phyloP scores from a whole-genome alignment of 2,113 vertebrate genomes.

The Carassius gibelio region DNA sequence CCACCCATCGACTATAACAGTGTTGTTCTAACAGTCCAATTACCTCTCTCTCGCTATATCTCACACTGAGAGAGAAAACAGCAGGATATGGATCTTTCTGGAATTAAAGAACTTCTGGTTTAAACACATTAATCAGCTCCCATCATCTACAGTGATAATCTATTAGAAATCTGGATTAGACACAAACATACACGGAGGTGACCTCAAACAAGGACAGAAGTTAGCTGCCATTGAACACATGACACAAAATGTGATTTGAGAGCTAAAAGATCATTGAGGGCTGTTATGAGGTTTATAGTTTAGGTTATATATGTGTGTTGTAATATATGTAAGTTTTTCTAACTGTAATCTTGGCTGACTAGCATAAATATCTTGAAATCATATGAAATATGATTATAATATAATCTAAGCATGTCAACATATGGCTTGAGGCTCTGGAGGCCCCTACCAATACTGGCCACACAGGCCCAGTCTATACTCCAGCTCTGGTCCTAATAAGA shows the following conservation, averaged over 20 bases:
- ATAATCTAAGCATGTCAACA: neutral
- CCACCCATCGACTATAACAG: conserved; percentile 5
- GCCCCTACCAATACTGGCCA: too few relatives aligned
- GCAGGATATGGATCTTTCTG: neutral
- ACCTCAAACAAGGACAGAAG: conserved; percentile 1
- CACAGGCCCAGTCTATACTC: too few relatives aligned
- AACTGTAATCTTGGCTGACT: neutral
- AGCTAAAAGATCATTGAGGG: neutral
- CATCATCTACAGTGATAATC: neutral
- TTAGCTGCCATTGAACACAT: neutral
- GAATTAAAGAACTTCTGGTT: conserved; percentile 40
- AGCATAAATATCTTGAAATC: neutral
- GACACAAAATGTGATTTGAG: neutral
- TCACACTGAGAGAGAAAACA: conserved; percentile 12
- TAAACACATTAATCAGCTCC: conserved; percentile 4
- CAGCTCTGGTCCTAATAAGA: neutral
- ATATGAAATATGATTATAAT: neutral
- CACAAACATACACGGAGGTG: neutral
- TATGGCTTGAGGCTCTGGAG: neutral
- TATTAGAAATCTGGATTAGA: neutral
- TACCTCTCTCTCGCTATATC: conserved; percentile 9
- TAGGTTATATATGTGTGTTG: too few relatives aligned
- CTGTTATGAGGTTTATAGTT: neutral
- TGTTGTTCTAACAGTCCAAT: conserved; percentile 19
- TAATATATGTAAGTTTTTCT: neutral